Conservation (phyloP, 2,113 vertebrate genomes). For the Epinephelus fuscoguttatus region DNA sequence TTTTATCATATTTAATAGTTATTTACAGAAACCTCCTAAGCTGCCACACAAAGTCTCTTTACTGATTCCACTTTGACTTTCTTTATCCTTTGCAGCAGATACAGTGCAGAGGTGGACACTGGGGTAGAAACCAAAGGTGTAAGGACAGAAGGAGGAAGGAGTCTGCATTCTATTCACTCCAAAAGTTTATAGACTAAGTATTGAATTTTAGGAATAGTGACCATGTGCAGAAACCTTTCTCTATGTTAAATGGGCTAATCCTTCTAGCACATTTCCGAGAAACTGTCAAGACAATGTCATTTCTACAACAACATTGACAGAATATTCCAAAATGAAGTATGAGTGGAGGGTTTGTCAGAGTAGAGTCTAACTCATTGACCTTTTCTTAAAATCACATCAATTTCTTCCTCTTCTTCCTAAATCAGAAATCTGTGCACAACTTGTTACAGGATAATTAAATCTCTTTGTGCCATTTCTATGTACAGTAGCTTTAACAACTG, state of each 20-base stretch:
- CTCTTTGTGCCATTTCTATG: neutral
- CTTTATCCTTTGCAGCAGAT: neutral
- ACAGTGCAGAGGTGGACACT: neutral
- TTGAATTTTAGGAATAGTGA: neutral
- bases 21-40: constrained; percentile 23
- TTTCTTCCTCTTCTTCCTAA: neutral
- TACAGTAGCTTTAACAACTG: constrained; percentile 1
- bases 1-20: constrained; percentile 15
- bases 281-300: neutral
- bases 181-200: neutral
- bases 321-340: neutral
- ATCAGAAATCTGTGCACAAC: neutral
- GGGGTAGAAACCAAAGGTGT: neutral
- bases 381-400: neutral
- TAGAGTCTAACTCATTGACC: neutral
- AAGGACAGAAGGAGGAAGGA: neutral
- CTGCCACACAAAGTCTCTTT: neutral
- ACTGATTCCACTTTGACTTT: neutral
- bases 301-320: neutral
- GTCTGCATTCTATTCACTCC: neutral
- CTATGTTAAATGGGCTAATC: neutral
- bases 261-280: neutral
- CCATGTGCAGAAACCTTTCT: neutral
- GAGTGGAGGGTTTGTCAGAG: neutral
- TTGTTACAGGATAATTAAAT: neutral